Evolutionary conservation across 92 coral and sea anemone species (phyloP).

Genomic region (Porites cylindrica): DNA sequence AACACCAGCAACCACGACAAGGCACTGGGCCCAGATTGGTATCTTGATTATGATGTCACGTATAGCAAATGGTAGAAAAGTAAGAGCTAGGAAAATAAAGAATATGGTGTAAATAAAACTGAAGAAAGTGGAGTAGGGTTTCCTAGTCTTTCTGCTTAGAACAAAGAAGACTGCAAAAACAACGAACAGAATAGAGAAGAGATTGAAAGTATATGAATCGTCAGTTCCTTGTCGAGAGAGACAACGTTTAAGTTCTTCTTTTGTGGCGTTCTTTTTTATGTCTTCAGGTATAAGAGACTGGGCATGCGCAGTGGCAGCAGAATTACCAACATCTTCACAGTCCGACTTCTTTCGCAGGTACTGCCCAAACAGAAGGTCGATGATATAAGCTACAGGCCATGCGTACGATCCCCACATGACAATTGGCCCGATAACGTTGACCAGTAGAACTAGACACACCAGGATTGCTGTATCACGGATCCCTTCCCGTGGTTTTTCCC

Average conservation of each 20-base stretch:
- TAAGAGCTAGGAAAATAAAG: conserved; percentile 25
- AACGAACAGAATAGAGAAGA: conserved; percentile 29
- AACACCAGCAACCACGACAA: not conserved
- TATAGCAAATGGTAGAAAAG: conserved; percentile 55
- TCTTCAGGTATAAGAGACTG: not conserved
- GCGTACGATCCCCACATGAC: conserved; percentile 40
- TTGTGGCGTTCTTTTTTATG: not conserved
- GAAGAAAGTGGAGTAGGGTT: not conserved
- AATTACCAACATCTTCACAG: conserved; percentile 34
- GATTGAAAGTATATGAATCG: not conserved
- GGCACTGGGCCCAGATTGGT: conserved; percentile 19
- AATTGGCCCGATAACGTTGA: conserved; percentile 41
- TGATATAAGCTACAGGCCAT: conserved; percentile 51
- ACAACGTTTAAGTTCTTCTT: not conserved
- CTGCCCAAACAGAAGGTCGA: conserved; percentile 52
- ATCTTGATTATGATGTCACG: conserved; percentile 39
- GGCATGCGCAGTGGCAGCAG: not conserved
- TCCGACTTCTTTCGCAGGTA: conserved; percentile 26
- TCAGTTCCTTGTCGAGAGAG: conserved; percentile 7
- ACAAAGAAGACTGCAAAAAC: conserved; percentile 26
- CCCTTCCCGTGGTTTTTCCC: conserved; percentile 51
- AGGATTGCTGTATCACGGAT: conserved; percentile 34
- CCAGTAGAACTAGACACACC: conserved; percentile 11
- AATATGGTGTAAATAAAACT: not conserved
- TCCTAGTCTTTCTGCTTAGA: not conserved